These are phyloP conservation scores for Branchipolynoe longqiensis DNA, from an alignment of 2,888 invertebrate genomes.

Conservation along the genomic window DNA sequence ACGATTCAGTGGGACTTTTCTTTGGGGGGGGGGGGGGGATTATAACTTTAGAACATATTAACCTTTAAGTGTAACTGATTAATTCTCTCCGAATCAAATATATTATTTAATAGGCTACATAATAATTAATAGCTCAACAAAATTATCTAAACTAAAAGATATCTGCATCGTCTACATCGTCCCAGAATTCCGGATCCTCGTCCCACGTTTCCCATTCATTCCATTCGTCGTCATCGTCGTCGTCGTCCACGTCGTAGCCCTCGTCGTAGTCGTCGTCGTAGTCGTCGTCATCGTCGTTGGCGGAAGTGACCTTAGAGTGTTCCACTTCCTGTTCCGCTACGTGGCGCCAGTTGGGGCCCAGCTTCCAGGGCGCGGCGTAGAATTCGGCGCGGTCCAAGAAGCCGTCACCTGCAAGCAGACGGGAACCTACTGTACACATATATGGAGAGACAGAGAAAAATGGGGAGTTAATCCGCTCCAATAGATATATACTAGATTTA, in stretches of 20 bases:
- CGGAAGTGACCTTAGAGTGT: not conserved
- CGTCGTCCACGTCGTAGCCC: not conserved
- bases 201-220: conserved; percentile 25
- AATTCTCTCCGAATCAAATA: too few relatives aligned
- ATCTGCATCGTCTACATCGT: conserved; percentile 7
- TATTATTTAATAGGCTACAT: not conserved
- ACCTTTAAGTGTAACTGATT: too few relatives aligned
- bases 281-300: not conserved
- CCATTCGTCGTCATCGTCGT: conserved; percentile 21
- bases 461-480: too few relatives aligned
- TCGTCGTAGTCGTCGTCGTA: not conserved
- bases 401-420: conserved; percentile 13
- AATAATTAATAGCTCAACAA: not conserved
- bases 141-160: conserved; percentile 11
- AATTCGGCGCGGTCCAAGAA: conserved; percentile 3
- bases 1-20: too few relatives aligned
- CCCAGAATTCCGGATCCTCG: conserved; percentile 3
- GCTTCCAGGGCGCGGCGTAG: conserved; percentile 15
- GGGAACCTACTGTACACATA: too few relatives aligned
- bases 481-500: too few relatives aligned
- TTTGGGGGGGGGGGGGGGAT: too few relatives aligned
- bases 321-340: not conserved
- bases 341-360: conserved; percentile 1
- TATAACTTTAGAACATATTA: too few relatives aligned
- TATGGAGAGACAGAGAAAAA: too few relatives aligned